Evolutionary conservation across 1,140 invertebrate species (phyloP).

Genomic region (Drosophila takahashii): DNA sequence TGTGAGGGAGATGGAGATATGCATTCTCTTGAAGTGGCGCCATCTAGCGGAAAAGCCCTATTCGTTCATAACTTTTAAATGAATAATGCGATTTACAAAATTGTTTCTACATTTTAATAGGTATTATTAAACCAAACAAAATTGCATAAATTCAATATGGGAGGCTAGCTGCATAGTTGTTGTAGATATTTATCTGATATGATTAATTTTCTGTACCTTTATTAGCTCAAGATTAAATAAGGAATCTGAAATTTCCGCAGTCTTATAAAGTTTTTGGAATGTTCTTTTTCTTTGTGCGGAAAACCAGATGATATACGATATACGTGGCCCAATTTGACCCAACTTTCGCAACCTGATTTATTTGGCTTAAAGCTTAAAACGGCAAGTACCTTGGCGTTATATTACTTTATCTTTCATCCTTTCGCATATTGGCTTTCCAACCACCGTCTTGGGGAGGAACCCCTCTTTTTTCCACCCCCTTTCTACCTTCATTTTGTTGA

Average conservation of each 20-base stretch:
- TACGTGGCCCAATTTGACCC: constrained; percentile 1
- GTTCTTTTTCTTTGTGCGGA: background rate
- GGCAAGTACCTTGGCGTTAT: constrained; percentile 19
- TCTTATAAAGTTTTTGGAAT: constrained; percentile 12
- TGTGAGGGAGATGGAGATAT: too few relatives aligned
- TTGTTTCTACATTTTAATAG: too few relatives aligned
- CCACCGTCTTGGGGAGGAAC: background rate
- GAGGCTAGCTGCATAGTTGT: too few relatives aligned
- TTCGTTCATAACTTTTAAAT: too few relatives aligned
- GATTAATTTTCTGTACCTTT: too few relatives aligned
- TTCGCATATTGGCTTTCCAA: constrained; percentile 30
- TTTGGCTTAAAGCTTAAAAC: constrained; percentile 16
- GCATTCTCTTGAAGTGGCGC: too few relatives aligned
- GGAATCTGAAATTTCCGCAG: constrained; percentile 9
- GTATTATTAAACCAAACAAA: too few relatives aligned
- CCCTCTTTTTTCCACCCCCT: constrained; percentile 2
- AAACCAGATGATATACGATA: background rate
- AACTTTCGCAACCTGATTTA: constrained; percentile 26
- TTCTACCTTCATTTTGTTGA: constrained; percentile 43
- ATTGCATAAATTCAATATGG: too few relatives aligned
- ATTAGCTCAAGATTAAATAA: constrained; percentile 5
- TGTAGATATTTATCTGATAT: too few relatives aligned
- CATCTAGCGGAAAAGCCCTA: too few relatives aligned
- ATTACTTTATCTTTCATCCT: constrained; percentile 46
- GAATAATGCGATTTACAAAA: too few relatives aligned